Percentiles rank a stretch among this genome's conserved stretches.
phyloP scores from a whole-genome alignment of 2,113 vertebrate species.

The Pygoscelis adeliae region DNA sequence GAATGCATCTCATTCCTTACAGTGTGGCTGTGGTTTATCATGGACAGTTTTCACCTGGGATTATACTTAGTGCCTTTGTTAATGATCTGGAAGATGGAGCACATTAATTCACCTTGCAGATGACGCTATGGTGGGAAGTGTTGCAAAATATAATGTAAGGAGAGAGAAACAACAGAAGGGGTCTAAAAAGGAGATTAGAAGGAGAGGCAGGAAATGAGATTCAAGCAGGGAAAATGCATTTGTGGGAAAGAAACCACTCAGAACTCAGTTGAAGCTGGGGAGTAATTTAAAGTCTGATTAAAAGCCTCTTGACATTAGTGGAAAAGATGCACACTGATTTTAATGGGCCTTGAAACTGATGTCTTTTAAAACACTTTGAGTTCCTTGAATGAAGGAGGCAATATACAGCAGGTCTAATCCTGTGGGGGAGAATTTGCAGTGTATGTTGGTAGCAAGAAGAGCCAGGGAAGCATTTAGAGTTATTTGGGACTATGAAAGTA shows the following conservation, averaged over 20 bases:
- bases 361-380: slow-evolving; percentile 8
- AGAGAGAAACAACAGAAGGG: neutral
- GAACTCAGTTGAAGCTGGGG: neutral
- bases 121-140: neutral
- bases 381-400: neutral
- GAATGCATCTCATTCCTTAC: neutral
- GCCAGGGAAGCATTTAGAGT: neutral
- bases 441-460: neutral
- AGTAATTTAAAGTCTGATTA: slow-evolving; percentile 60
- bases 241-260: slow-evolving; percentile 12
- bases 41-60: neutral
- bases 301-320: slow-evolving; percentile 63
- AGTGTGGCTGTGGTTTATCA: neutral
- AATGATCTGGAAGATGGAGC: neutral
- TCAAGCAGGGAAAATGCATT: slow-evolving; percentile 13
- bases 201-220: slow-evolving; percentile 37
- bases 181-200: neutral
- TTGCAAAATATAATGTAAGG: neutral
- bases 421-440: neutral
- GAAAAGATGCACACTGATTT: slow-evolving; percentile 45
- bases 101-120: neutral
- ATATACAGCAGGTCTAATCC: neutral
- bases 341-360: slow-evolving; percentile 44
- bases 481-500: neutral
- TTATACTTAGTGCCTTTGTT: neutral